These are phyloP conservation scores for Tautogolabrus adspersus DNA, from an alignment of 2,113 vertebrate species.

Conservation along the genomic window DNA sequence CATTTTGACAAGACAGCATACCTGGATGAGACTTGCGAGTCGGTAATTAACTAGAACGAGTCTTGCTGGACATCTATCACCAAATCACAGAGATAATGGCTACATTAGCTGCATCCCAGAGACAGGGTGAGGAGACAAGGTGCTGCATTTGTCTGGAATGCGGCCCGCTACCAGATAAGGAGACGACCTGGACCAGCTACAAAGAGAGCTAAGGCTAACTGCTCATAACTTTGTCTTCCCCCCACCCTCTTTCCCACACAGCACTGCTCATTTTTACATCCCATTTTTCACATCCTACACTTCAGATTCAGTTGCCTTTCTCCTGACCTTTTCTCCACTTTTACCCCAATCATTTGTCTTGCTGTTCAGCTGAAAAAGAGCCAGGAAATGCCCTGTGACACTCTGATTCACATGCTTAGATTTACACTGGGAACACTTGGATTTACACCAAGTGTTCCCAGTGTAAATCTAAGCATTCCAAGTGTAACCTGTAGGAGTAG, in stretches of 20 bases:
- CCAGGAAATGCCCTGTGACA: slow-evolving; percentile 34
- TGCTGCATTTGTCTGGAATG: slow-evolving; percentile 64
- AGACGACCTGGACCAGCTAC: slow-evolving; percentile 42
- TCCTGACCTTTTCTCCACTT: slow-evolving; percentile 18
- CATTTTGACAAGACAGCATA: slow-evolving; percentile 22
- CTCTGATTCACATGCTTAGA: background rate
- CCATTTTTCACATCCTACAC: slow-evolving; percentile 45
- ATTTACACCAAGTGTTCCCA: slow-evolving; percentile 17
- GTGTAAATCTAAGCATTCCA: background rate
- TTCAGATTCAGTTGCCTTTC: background rate
- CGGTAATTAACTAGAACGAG: slow-evolving; percentile 42
- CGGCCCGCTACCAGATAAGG: slow-evolving; percentile 55
- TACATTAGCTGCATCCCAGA: slow-evolving; percentile 59
- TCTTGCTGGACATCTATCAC: slow-evolving; percentile 57
- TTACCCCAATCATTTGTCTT: slow-evolving; percentile 16
- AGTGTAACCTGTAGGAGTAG: background rate
- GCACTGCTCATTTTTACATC: slow-evolving; percentile 22
- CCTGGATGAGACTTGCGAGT: slow-evolving; percentile 16
- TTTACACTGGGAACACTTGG: background rate
- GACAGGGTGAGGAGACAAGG: slow-evolving; percentile 39
- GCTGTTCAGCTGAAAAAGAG: slow-evolving; percentile 10
- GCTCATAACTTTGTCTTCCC: slow-evolving; percentile 49
- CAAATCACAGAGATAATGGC: slow-evolving; percentile 63
- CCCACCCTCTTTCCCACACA: slow-evolving; percentile 40
- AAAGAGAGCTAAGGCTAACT: slow-evolving; percentile 48